Evolutionary conservation across 2,113 vertebrate species (phyloP).

Genomic region (Sinocyclocheilus grahami): DNA sequence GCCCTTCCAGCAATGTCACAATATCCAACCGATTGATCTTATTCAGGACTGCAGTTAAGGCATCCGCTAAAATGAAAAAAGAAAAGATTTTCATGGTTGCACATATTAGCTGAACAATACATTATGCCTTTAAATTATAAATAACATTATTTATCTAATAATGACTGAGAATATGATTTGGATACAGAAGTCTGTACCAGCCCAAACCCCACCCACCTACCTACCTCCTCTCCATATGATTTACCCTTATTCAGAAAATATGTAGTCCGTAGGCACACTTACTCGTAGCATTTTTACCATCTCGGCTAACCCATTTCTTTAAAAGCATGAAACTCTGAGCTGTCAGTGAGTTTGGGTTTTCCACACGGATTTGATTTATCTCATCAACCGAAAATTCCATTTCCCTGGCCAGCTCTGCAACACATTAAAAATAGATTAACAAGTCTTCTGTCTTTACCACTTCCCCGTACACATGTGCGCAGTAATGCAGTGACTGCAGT

Average conservation of each 20-base stretch:
- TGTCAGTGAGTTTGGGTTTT: constrained; percentile 97
- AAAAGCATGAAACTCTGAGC: constrained; percentile 98
- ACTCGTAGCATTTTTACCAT: constrained; percentile 99
- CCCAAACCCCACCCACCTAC: neutral
- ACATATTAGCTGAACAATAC: neutral
- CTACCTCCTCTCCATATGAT: neutral
- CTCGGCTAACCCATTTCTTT: constrained; percentile 99
- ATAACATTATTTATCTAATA: neutral
- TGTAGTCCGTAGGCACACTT: constrained; percentile 74
- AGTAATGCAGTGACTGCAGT: constrained; percentile 55
- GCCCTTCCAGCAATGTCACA: constrained; percentile 99
- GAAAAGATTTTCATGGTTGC: constrained; percentile 29
- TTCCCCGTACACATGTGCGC: constrained; percentile 31
- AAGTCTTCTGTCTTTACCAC: constrained; percentile 19
- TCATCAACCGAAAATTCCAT: constrained; percentile 98
- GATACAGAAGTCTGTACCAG: neutral
- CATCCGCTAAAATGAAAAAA: constrained; percentile 85
- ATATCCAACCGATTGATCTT: constrained; percentile 99
- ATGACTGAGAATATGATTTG: neutral
- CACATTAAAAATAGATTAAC: constrained; percentile 72
- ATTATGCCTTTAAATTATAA: neutral
- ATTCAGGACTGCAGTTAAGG: constrained; percentile 95
- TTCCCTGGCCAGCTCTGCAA: constrained; percentile 96
- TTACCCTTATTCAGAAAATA: constrained; percentile 1
- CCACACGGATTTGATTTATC: constrained; percentile 97